Evolutionary conservation across 2,797 vertebrate species (phyloP), one percentile per base, ranked within the genome.

Genomic region (Syndactyla subalaris): DNA sequence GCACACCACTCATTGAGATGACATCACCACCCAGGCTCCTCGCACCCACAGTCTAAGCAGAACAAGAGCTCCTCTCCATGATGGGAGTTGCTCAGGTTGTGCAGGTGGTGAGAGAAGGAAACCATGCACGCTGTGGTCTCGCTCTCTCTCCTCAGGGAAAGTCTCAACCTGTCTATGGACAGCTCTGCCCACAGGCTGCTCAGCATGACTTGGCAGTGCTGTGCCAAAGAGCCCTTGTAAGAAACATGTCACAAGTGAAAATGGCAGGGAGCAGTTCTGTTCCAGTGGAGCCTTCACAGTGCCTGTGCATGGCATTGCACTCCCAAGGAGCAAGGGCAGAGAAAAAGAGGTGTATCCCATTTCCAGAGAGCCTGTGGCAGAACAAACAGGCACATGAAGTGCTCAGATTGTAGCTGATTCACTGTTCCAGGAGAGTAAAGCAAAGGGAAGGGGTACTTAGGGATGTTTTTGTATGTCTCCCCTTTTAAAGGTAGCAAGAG

Each of bases 31-130:
- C 23, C 22, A 16, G 57, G 7, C 13, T 41, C 24, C 12, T 9
- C 39, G 10, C 17, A 39, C 5, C 45, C 1, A 1, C 49, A 36
- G 2, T 3, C 10, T 22, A 32, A 48, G 30, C 4, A 15, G 27
- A 83, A 12, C 14, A 29, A 39, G 52, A 81, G 27, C 66, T 79
- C n/a, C 51, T 30, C 48, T 68, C 38, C 17, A 1, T 1, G 1
- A 3, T 0, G 0, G 14, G 49, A 36, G 8, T 4, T 41, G 11
- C 51, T 34, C 13, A 14, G 36, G 30, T 6, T 66, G 66, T 67
- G 57, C 13, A 85, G 1, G 2, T 13, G 29, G 8, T 14, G 39
- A 26, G 39, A 51, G 70, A 38, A 78, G 45, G 39, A 86, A 82
- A 52, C 24, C 38, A 6, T 22, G 72, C 57, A 6, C 14, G 30